Percentiles rank a stretch among this genome's conserved stretches.
These are phyloP conservation scores for Beris chalybata DNA, from an alignment of 2,888 invertebrate species.

Conservation along the genomic window DNA sequence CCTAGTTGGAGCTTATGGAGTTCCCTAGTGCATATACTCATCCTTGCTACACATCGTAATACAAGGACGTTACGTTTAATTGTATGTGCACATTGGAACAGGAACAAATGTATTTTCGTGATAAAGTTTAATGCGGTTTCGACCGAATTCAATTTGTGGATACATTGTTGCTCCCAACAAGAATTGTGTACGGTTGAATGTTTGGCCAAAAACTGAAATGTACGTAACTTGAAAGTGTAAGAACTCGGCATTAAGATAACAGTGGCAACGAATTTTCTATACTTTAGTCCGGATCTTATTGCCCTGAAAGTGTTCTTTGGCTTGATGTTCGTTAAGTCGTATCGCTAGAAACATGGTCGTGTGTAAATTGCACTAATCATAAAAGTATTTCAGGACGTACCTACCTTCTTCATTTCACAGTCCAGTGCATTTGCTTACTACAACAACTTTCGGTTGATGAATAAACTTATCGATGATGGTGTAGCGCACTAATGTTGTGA, in stretches of 20 bases:
- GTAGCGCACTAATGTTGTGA: too few species aligned
- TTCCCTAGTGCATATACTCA: not conserved
- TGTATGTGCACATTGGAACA: constrained; percentile 35
- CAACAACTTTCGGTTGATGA: too few species aligned
- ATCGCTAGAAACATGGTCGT: too few species aligned
- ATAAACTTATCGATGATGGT: too few species aligned
- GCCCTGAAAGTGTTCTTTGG: too few species aligned
- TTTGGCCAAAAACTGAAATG: constrained; percentile 25
- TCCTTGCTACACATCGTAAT: not conserved
- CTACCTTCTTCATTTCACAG: too few species aligned
- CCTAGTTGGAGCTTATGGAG: constrained; percentile 4
- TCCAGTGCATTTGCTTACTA: too few species aligned
- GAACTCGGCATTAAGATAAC: constrained; percentile 20
- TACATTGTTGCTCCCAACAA: constrained; percentile 30
- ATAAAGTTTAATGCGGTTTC: constrained; percentile 37
- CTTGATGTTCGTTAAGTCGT: too few species aligned
- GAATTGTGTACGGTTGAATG: constrained; percentile 19
- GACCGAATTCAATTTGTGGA: constrained; percentile 38
- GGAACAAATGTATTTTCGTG: constrained; percentile 36
- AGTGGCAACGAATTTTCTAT: not conserved
- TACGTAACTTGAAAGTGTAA: constrained; percentile 13
- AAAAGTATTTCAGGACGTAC: too few species aligned
- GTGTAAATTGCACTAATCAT: too few species aligned
- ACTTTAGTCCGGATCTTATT: too few species aligned
- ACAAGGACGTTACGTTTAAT: constrained; percentile 33